Evolutionary conservation across 1,140 invertebrate species (phyloP).

Genomic region (Zaprionus nigranus): DNA sequence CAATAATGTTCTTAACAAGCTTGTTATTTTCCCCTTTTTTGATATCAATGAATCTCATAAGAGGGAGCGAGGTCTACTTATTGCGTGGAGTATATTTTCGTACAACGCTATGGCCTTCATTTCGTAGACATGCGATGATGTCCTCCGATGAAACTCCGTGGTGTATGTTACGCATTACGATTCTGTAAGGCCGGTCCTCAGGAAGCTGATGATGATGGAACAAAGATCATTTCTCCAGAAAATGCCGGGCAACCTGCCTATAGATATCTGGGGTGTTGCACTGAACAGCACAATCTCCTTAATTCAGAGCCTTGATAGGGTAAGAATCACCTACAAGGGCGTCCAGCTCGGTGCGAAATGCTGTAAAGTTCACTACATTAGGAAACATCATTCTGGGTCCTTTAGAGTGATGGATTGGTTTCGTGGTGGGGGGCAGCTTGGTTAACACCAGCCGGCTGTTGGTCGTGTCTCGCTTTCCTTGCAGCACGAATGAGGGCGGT

Average conservation of each 20-base stretch:
- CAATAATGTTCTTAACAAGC: background rate
- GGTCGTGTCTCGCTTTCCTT: background rate
- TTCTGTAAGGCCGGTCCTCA: background rate
- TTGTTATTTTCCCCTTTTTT: background rate
- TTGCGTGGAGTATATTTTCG: background rate
- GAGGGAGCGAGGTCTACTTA: background rate
- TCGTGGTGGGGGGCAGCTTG: background rate
- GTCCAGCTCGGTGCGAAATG: too few relatives aligned
- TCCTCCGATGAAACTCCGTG: background rate
- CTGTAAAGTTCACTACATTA: too few relatives aligned
- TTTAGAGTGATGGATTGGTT: background rate
- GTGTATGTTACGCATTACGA: background rate
- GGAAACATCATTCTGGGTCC: background rate
- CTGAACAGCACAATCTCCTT: too few relatives aligned
- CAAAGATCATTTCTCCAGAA: background rate
- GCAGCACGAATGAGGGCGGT: background rate
- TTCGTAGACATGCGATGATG: too few relatives aligned
- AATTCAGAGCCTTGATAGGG: too few relatives aligned
- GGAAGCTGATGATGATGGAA: background rate
- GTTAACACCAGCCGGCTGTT: background rate
- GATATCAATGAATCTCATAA: conserved; percentile 4
- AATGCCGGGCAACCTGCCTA: background rate
- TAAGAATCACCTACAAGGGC: too few relatives aligned
- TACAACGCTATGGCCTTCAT: too few relatives aligned
- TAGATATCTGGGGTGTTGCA: background rate